Conservation (phyloP, 2,113 vertebrate genomes). For the Calcarius ornatus region DNA sequence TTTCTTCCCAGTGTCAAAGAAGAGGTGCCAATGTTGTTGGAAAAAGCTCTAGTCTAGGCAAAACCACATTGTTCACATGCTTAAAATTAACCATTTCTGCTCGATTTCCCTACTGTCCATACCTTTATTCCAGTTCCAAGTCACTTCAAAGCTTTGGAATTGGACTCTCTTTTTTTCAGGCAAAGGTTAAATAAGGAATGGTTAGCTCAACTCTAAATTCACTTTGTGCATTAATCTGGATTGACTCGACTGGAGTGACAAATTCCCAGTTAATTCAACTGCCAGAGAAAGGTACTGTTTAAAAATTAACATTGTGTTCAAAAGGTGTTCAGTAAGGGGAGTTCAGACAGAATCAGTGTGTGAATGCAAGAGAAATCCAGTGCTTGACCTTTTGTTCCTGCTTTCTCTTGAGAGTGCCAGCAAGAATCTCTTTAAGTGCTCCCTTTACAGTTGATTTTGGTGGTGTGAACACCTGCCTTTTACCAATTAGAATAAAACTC, state of each 20-base stretch:
- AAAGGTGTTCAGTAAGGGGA: background rate
- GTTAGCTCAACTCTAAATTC: background rate
- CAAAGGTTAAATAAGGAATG: background rate
- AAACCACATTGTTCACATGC: background rate
- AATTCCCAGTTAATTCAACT: background rate
- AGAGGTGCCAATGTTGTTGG: background rate
- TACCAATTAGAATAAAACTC: slow-evolving; percentile 33
- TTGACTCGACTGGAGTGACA: background rate
- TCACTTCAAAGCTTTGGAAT: background rate
- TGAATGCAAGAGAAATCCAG: background rate
- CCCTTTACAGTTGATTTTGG: background rate
- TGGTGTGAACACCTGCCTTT: slow-evolving; percentile 1
- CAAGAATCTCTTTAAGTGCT: background rate
- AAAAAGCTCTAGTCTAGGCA: background rate
- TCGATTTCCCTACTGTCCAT: background rate
- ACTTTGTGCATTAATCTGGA: background rate
- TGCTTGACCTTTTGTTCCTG: background rate
- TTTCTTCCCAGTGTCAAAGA: background rate
- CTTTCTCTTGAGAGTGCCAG: background rate
- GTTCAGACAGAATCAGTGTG: background rate
- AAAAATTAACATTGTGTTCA: background rate
- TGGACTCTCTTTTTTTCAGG: background rate
- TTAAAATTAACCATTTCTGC: background rate
- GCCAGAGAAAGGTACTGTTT: background rate
- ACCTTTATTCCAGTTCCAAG: background rate